phyloP scores from a whole-genome alignment of 2,888 invertebrate genomes.

The Druceiella hillmani region DNA sequence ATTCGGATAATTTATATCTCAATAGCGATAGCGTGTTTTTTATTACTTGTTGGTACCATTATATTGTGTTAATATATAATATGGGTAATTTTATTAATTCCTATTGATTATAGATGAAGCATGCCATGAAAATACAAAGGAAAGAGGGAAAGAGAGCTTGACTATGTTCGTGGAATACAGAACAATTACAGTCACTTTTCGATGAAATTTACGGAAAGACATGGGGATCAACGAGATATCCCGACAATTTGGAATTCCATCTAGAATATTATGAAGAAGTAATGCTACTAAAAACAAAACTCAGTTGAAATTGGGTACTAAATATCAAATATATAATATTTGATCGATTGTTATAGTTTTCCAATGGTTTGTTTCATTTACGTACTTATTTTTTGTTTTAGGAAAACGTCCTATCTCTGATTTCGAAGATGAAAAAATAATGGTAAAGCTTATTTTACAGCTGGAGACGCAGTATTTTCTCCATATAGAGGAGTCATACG shows the following conservation, averaged over 20 bases:
- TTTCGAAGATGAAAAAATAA: constrained; percentile 16
- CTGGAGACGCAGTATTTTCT: constrained; percentile 21
- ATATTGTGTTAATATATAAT: too few relatives aligned
- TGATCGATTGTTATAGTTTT: too few relatives aligned
- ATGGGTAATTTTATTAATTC: too few relatives aligned
- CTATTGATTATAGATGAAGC: too few relatives aligned
- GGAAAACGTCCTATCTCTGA: constrained; percentile 12
- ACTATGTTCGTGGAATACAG: background rate
- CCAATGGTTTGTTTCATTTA: too few relatives aligned
- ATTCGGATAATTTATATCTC: too few relatives aligned
- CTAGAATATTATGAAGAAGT: background rate
- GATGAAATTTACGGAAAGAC: background rate
- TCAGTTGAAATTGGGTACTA: too few relatives aligned
- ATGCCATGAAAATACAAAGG: constrained; percentile 3
- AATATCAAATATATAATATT: too few relatives aligned
- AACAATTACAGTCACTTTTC: background rate
- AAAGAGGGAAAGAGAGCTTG: background rate
- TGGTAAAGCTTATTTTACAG: constrained; percentile 21
- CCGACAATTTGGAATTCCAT: background rate
- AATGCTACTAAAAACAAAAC: background rate
- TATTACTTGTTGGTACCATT: too few relatives aligned
- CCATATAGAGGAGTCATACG: too few relatives aligned
- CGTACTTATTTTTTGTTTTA: constrained; percentile 9
- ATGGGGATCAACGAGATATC: background rate
- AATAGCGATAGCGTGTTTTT: too few relatives aligned